Evolutionary conservation across 2,797 vertebrate species (phyloP).

Genomic region (Micromesistius poutassou): DNA sequence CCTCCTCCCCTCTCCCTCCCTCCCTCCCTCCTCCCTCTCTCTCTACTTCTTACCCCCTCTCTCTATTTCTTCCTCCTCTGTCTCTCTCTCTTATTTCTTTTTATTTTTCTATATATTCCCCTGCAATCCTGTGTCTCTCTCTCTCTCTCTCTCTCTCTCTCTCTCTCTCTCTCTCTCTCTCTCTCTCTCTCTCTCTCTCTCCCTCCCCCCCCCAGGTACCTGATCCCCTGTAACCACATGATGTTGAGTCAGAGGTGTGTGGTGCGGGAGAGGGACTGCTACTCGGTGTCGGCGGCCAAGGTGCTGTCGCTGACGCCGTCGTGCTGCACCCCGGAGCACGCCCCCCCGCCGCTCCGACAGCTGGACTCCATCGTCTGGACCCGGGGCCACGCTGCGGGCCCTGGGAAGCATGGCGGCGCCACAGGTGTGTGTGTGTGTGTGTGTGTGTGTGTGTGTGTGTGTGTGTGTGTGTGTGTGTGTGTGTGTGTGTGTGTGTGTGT

Average conservation of each 20-base stretch:
- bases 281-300: constrained; percentile 89
- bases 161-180: constrained; percentile 27
- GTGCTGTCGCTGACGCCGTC: constrained; percentile 88
- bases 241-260: constrained; percentile 92
- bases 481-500: constrained; percentile 3
- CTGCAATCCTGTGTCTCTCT: constrained; percentile 9
- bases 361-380: constrained; percentile 87
- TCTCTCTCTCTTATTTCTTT: constrained; percentile 10
- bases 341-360: constrained; percentile 80
- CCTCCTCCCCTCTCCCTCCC: not conserved
- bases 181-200: not conserved
- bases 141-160: not conserved
- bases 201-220: constrained; percentile 76
- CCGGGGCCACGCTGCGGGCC: constrained; percentile 64
- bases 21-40: constrained; percentile 10
- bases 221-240: constrained; percentile 97
- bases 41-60: not conserved
- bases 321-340: constrained; percentile 86
- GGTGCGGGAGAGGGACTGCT: constrained; percentile 91
- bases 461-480: constrained; percentile 1
- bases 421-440: not conserved
- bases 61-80: constrained; percentile 16
- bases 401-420: constrained; percentile 12
- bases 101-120: not conserved
- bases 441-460: constrained; percentile 2